phyloP scores from a whole-genome alignment of 1,140 invertebrate species.

The Littorina saxatilis region DNA sequence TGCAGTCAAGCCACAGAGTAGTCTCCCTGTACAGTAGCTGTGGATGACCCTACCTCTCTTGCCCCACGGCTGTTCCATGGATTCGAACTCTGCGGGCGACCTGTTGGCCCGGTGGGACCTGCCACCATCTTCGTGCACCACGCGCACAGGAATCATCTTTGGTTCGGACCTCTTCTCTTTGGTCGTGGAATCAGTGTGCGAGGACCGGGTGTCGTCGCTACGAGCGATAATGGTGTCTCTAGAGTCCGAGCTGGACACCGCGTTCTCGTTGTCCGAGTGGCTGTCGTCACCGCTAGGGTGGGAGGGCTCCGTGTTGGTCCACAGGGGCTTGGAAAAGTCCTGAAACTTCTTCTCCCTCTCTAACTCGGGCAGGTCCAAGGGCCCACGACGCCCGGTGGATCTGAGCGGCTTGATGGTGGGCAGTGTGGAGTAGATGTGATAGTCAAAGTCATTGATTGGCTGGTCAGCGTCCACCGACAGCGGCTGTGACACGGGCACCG shows the following conservation, averaged over 20 bases:
- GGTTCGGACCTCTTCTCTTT: constrained; percentile 12
- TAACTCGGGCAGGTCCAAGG: constrained; percentile 18
- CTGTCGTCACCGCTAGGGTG: constrained; percentile 32
- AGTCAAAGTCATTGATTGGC: constrained; percentile 44
- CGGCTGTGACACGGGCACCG: constrained; percentile 5
- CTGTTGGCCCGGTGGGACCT: background rate
- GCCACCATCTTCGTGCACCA: constrained; percentile 48
- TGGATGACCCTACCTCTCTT: constrained; percentile 22
- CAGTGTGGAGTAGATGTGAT: constrained; percentile 54
- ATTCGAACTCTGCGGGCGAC: constrained; percentile 7
- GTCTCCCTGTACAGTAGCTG: background rate
- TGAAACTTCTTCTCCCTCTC: constrained; percentile 35
- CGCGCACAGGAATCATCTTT: constrained; percentile 48
- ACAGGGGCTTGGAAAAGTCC: constrained; percentile 51
- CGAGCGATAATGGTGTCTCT: constrained; percentile 51
- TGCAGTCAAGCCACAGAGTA: background rate
- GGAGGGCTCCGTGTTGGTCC: constrained; percentile 45
- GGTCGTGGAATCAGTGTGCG: constrained; percentile 19
- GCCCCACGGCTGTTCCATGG: constrained; percentile 25
- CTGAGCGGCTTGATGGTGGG: constrained; percentile 64
- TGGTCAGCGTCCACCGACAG: constrained; percentile 33
- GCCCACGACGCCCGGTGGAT: constrained; percentile 35
- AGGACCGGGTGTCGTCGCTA: constrained; percentile 23
- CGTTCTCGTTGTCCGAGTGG: constrained; percentile 44
- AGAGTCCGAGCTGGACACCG: constrained; percentile 53